Evolutionary conservation across 2,888 invertebrate genomes (phyloP).

Genomic region (Mylabris sibirica): DNA sequence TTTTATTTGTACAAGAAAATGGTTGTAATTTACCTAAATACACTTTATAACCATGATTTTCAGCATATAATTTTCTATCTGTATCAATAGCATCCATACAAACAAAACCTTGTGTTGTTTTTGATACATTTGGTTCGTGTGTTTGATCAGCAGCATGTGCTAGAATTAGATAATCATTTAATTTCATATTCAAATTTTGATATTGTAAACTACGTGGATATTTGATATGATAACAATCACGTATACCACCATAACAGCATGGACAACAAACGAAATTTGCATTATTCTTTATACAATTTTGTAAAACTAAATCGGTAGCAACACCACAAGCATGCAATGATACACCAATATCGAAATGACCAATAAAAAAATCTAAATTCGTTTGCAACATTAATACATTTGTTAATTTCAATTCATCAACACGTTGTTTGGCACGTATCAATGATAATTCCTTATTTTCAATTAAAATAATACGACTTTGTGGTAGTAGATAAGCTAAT

Average conservation of each 20-base stretch:
- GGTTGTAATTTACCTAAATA: conserved; percentile 80
- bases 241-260: conserved; percentile 92
- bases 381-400: conserved; percentile 87
- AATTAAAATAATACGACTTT: conserved; percentile 79
- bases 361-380: conserved; percentile 88
- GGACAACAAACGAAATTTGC: conserved; percentile 91
- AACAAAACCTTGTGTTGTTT: conserved; percentile 77
- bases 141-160: conserved; percentile 94
- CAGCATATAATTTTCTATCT: conserved; percentile 79
- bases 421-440: conserved; percentile 74
- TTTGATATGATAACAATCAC: conserved; percentile 77
- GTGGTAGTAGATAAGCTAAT: conserved; percentile 79
- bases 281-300: conserved; percentile 76
- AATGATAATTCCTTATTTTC: conserved; percentile 93
- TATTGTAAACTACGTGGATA: conserved; percentile 84
- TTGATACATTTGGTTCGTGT: conserved; percentile 74
- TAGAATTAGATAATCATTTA: conserved; percentile 75
- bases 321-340: conserved; percentile 94
- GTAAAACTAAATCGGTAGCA: conserved; percentile 90
- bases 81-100: conserved; percentile 92
- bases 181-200: conserved; percentile 46
- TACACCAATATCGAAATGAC: conserved; percentile 84
- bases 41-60: conserved; percentile 78
- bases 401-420: conserved; percentile 69
- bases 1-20: conserved; percentile 88